Conservation (phyloP, 2,888 invertebrate genomes). For the Hipparchia sbordonii region DNA sequence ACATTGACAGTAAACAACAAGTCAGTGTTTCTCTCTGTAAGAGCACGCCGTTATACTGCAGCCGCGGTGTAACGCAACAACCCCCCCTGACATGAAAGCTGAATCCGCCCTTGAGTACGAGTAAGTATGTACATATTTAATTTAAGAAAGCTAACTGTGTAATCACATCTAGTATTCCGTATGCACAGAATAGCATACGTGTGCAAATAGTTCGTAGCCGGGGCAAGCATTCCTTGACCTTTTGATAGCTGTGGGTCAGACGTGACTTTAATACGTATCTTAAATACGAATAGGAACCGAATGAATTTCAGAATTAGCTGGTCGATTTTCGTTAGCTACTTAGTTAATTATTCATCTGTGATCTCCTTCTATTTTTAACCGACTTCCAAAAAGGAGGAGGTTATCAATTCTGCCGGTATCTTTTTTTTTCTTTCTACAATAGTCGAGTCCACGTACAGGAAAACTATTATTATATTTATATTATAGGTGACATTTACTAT, state of each 20-base stretch:
- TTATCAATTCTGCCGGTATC: too few species aligned
- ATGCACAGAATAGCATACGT: conserved; percentile 37
- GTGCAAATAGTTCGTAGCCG: conserved; percentile 40
- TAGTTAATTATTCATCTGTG: not conserved
- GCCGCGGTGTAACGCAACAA: too few species aligned
- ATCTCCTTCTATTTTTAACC: not conserved
- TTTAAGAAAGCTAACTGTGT: not conserved
- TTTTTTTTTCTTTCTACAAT: too few species aligned
- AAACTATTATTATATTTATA: too few species aligned
- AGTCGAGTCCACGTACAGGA: too few species aligned
- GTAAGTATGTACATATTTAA: not conserved
- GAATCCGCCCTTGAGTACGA: not conserved
- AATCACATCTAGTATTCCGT: conserved; percentile 33
- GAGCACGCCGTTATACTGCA: too few species aligned
- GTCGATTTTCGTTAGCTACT: not conserved
- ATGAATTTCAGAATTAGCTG: conserved; percentile 4
- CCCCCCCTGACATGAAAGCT: too few species aligned
- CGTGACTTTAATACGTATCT: conserved; percentile 40
- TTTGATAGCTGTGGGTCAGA: conserved; percentile 35
- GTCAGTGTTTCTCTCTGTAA: too few species aligned
- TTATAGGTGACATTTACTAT: too few species aligned
- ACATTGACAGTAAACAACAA: too few species aligned
- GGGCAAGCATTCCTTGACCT: conserved; percentile 41
- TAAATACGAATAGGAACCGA: conserved; percentile 22
- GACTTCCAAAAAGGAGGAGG: too few species aligned